A percentile compares a stretch with the other conserved stretches of the same genome.
Evolutionary conservation across 2,113 vertebrate species (phyloP).

Genomic region (Atlantisia rogersi): DNA sequence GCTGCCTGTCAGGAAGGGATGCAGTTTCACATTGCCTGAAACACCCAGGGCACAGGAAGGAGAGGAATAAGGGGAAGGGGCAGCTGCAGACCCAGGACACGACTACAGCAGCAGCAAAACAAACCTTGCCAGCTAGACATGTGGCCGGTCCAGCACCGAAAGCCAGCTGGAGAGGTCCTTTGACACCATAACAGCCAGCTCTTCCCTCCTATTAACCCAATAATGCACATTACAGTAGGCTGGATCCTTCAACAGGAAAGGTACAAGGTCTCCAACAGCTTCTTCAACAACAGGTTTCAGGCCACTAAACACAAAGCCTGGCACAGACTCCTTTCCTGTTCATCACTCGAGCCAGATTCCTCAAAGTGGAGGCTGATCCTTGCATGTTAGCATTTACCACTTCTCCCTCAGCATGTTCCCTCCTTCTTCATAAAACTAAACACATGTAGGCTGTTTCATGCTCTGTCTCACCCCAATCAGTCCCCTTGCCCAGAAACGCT

Average conservation of each 20-base stretch:
- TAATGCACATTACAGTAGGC: not conserved
- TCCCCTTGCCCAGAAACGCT: not conserved
- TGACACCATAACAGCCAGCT: not conserved
- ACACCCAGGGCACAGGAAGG: not conserved
- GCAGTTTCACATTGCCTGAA: not conserved
- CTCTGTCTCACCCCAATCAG: not conserved
- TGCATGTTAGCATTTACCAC: rapidly evolving
- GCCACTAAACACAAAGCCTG: not conserved
- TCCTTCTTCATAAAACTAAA: not conserved
- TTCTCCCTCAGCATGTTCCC: not conserved
- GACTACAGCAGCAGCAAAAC: not conserved
- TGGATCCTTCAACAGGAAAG: not conserved
- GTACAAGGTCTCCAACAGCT: not conserved
- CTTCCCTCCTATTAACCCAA: not conserved
- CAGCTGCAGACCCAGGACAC: not conserved
- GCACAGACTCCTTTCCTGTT: not conserved
- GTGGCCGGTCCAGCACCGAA: not conserved
- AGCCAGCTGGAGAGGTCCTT: not conserved
- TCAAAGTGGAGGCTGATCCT: not conserved
- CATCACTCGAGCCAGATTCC: not conserved
- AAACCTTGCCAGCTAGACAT: rapidly evolving
- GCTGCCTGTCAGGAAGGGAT: not conserved
- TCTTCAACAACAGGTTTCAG: not conserved
- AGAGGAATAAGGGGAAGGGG: not conserved
- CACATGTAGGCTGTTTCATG: not conserved